A percentile compares a stretch with the other conserved stretches of the same genome.
Conservation (phyloP, 2,797 vertebrate species). For the Nyctibius grandis region DNA sequence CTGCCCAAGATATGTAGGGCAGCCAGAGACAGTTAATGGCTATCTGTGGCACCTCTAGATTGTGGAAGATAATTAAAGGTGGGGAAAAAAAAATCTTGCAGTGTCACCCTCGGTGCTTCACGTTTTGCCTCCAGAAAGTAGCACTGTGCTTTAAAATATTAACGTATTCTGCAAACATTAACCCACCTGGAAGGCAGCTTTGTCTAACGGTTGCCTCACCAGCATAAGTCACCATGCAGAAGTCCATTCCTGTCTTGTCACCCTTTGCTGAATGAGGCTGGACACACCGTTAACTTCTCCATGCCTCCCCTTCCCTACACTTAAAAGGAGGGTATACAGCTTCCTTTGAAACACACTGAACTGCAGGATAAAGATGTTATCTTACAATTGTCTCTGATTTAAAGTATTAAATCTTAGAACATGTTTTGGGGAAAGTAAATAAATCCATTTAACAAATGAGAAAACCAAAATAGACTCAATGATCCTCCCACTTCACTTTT, state of each 20-base stretch:
- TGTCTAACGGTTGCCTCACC: not conserved
- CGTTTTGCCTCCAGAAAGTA: not conserved
- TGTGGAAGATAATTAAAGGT: not conserved
- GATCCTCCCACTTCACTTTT: not conserved
- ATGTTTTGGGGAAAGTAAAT: not conserved
- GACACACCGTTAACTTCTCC: not conserved
- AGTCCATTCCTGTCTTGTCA: not conserved
- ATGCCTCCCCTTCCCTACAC: not conserved
- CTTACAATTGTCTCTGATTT: not conserved
- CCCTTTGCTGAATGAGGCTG: not conserved
- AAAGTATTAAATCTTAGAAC: not conserved
- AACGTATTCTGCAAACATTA: not conserved
- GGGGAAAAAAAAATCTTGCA: not conserved
- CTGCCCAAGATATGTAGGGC: not conserved
- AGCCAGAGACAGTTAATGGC: not conserved
- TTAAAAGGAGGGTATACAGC: not conserved
- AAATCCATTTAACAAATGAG: not conserved
- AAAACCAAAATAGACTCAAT: not conserved
- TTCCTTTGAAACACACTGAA: not conserved
- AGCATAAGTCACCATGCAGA: not conserved
- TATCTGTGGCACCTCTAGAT: not conserved
- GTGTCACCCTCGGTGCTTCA: not conserved
- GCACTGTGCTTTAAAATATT: not conserved
- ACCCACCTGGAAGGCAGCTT: fast-evolving
- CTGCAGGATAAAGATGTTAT: not conserved